Percentiles rank a stretch among this genome's conserved stretches.
Conservation (phyloP, 2,113 vertebrate genomes). For the Callithrix jacchus region DNA sequence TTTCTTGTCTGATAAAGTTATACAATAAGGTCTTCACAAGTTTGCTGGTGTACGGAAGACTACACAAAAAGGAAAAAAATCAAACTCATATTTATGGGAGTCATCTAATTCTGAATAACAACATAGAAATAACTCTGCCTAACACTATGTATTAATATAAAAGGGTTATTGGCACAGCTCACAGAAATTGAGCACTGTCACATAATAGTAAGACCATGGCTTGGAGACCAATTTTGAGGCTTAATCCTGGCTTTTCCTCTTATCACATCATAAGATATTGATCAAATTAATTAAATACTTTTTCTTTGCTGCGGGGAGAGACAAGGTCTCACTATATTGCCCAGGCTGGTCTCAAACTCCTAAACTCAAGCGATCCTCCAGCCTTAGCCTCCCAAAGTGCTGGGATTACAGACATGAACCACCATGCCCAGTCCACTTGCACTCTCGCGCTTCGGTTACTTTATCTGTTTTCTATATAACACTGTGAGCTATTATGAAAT, state of each 20-base stretch:
- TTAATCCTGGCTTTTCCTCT: neutral
- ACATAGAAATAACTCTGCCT: neutral
- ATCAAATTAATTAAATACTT: neutral
- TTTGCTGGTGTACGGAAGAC: constrained; percentile 94
- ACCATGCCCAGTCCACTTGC: neutral
- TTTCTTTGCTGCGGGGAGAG: too few relatives aligned
- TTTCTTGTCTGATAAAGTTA: constrained; percentile 98
- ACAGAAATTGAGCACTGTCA: neutral
- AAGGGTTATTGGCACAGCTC: neutral
- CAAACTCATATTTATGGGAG: neutral
- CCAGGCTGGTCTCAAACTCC: too few relatives aligned
- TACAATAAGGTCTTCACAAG: constrained; percentile 98
- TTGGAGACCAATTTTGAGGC: neutral
- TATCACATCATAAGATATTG: neutral
- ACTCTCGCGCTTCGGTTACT: neutral
- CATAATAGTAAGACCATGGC: neutral
- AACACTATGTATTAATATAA: neutral
- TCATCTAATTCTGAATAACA: neutral
- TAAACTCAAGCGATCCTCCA: too few relatives aligned
- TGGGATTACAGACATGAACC: too few relatives aligned
- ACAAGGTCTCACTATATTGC: too few relatives aligned
- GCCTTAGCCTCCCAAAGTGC: too few relatives aligned
- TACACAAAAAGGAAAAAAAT: constrained; percentile 76
- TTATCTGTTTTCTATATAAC: neutral
- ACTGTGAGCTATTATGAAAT: neutral